A percentile compares a stretch with the other conserved stretches of the same genome.
phyloP scores from a whole-genome alignment of 2,797 vertebrate species.

The Avahi laniger region DNA sequence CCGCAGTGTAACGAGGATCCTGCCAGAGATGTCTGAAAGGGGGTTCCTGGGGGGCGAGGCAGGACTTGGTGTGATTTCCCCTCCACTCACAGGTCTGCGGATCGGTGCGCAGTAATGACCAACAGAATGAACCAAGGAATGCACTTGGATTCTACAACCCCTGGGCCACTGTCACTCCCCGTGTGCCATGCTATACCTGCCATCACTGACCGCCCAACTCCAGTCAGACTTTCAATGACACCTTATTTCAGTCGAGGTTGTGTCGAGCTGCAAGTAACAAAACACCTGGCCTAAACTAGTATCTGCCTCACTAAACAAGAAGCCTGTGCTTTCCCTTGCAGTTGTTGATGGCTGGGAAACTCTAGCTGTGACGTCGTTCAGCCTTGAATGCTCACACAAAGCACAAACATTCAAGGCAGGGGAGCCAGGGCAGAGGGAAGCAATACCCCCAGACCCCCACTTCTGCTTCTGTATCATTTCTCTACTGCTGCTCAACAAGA shows the following conservation, averaged over 20 bases:
- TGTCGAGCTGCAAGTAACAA: not conserved
- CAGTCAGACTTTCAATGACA: not conserved
- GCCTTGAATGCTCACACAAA: no score
- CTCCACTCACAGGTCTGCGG: not conserved
- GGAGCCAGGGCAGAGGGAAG: not conserved
- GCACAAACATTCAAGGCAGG: not conserved
- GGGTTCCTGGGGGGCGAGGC: no score
- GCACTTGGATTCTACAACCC: not conserved
- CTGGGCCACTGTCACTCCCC: not conserved
- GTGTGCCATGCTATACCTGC: not conserved
- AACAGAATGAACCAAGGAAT: not conserved
- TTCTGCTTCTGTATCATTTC: not conserved
- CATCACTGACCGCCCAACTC: not conserved
- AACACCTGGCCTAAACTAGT: not conserved
- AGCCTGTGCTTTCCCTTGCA: not conserved
- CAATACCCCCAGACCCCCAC: not conserved
- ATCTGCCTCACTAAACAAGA: not conserved
- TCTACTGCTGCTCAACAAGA: not conserved
- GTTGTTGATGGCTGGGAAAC: not conserved
- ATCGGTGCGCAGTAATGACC: not conserved
- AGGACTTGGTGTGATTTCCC: not conserved
- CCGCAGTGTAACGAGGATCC: not conserved
- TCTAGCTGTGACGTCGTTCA: not conserved
- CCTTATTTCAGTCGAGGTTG: not conserved
- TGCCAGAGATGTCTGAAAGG: not conserved